Conservation (phyloP, 2,888 invertebrate species). For the Drosophila hamatofila region DNA sequence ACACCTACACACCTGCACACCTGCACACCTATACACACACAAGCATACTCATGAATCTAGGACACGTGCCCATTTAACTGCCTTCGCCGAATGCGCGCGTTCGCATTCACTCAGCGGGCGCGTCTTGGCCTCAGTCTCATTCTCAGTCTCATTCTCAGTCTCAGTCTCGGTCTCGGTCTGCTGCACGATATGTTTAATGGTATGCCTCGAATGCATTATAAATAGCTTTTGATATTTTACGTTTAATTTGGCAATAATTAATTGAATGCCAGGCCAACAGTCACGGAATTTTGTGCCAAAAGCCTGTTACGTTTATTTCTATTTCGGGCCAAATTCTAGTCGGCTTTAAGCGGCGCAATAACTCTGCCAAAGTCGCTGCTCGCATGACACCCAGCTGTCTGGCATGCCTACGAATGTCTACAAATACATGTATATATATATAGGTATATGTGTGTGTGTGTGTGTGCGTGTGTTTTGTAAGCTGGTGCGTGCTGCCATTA, state of each 20-base stretch:
- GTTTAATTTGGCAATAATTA: constrained; percentile 75
- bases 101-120: not conserved
- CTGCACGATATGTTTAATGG: constrained; percentile 52
- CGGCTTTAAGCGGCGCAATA: constrained; percentile 17
- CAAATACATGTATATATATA: not conserved
- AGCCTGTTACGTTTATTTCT: constrained; percentile 22
- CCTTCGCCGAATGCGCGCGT: constrained; percentile 10
- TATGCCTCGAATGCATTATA: constrained; percentile 52
- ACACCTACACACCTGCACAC: not conserved
- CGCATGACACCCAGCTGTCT: constrained; percentile 6
- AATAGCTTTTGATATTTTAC: constrained; percentile 66
- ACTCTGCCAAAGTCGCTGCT: not conserved
- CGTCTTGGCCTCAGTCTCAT: not conserved
- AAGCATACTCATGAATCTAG: constrained; percentile 1
- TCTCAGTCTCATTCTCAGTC: no score
- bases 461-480: not conserved
- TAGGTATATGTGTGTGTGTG: not conserved
- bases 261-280: constrained; percentile 47
- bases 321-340: constrained; percentile 36
- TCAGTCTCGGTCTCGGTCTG: constrained; percentile 4
- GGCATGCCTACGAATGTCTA: not conserved
- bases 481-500: constrained; percentile 36
- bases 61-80: constrained; percentile 49
- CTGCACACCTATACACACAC: not conserved
- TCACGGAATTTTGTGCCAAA: constrained; percentile 31